A percentile compares a stretch with the other conserved stretches of the same genome.
Conservation (phyloP, 1,140 invertebrate species). For the Drosophila malerkotliana region DNA sequence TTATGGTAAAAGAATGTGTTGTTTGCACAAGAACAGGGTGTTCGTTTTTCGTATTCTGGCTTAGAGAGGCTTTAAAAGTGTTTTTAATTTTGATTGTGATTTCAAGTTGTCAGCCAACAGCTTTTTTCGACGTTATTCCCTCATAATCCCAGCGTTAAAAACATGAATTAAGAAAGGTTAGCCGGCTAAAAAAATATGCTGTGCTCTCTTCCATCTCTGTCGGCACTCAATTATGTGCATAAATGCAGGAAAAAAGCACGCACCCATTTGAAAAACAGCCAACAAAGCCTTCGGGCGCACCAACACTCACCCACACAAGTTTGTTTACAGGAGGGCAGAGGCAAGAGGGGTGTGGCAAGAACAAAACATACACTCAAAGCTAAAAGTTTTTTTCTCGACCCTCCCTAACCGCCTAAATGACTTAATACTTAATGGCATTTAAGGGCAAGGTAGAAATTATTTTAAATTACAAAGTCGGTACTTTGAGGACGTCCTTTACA, state of each 20-base stretch:
- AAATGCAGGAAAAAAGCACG: constrained; percentile 55
- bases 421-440: constrained; percentile 79
- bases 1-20: constrained; percentile 27
- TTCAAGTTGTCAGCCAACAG: neutral
- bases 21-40: constrained; percentile 8
- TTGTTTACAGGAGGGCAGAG: neutral
- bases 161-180: neutral
- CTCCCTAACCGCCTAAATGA: constrained; percentile 39
- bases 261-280: constrained; percentile 29
- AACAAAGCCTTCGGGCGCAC: constrained; percentile 42
- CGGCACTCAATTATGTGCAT: constrained; percentile 70
- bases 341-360: neutral
- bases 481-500: constrained; percentile 40
- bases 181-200: constrained; percentile 8
- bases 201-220: constrained; percentile 10
- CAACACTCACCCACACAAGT: constrained; percentile 33
- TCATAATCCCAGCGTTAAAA: neutral
- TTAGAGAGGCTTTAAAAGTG: neutral
- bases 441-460: constrained; percentile 71
- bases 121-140: neutral
- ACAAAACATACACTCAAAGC: constrained; percentile 18
- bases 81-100: neutral
- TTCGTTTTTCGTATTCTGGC: neutral
- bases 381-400: constrained; percentile 44
- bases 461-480: constrained; percentile 69